phyloP scores from a whole-genome alignment of 2,797 vertebrate species.

The Scyliorhinus canicula region DNA sequence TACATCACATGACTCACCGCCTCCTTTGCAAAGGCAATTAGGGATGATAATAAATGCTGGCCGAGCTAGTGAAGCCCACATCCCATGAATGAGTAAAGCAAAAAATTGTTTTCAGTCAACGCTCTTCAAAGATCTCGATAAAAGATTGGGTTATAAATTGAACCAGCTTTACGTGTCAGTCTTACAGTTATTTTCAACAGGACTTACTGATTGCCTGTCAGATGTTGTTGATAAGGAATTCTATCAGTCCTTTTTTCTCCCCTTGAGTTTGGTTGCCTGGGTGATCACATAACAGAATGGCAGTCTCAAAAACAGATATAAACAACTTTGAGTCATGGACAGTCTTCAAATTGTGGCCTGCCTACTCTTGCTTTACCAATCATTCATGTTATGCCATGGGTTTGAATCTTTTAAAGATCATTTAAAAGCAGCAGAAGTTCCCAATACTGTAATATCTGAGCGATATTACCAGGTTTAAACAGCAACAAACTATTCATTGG shows the following conservation, averaged over 20 bases:
- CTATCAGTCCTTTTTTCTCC: not conserved
- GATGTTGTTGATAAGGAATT: not conserved
- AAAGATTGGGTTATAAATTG: not conserved
- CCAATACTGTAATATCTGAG: too few relatives aligned
- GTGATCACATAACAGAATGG: not conserved
- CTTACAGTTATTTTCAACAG: not conserved
- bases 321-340: not conserved
- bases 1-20: too few relatives aligned
- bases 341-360: not conserved
- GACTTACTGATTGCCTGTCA: not conserved
- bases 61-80: too few relatives aligned
- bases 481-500: too few relatives aligned
- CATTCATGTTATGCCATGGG: not conserved
- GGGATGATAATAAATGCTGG: too few relatives aligned
- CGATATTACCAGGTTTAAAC: too few relatives aligned
- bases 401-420: not conserved
- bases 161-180: not conserved
- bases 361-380: not conserved
- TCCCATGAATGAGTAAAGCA: too few relatives aligned
- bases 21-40: too few relatives aligned
- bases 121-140: not conserved
- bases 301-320: not conserved
- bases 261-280: not conserved
- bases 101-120: not conserved
- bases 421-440: not conserved